Base-by-base conservation (phyloP, 2,888 invertebrate genomes). In the Chirona hameri region DNA sequence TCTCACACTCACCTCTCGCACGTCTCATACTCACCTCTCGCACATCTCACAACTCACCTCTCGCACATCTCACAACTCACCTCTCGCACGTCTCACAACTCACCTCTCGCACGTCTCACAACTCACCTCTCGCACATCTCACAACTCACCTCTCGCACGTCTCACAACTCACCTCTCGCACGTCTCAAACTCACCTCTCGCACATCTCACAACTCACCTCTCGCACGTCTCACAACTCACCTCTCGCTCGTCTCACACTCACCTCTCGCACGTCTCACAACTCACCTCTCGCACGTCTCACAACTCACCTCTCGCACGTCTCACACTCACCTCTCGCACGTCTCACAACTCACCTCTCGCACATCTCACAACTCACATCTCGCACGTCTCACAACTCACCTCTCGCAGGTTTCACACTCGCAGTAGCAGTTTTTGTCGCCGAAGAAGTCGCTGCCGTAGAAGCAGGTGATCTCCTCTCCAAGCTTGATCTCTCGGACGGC, bases 141-240 rank as follows among this genome's bases (percentile, higher is more conserved):
- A 90, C 99, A 99, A 21, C 84, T 86, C 87, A 91, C 90, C 97
- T 91, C 90, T 99, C 99, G 90, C 99, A n/a, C n/a, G n/a, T n/a
- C n/a, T n/a, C n/a, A n/a, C 48, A 7, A 21, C 84, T 86, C 87
- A 91, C 90, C 97, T 91, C 90, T 99, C 99, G 90, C 99, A 99
- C 0, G 99, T 99, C 88, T 95, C 94, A 90, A 99, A 99, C 90
- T 99, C 99, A 90, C 99, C n/a, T n/a, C n/a, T n/a, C n/a, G n/a
- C n/a, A n/a, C n/a, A n/a, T n/a, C n/a, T n/a, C n/a, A n/a, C 48
- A 7, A 21, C 84, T 86, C 87, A 91, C 90, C 97, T 91, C 90
- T 99, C 99, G 90, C 99, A 99, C 0, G 99, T 99, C 88, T 95
- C 94, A 90, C n/a, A 99, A 99, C 90, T 99, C 99, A 90, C 99